These are phyloP conservation scores for Drosophila kambysellisi DNA, from an alignment of 2,888 invertebrate genomes.

Conservation along the genomic window DNA sequence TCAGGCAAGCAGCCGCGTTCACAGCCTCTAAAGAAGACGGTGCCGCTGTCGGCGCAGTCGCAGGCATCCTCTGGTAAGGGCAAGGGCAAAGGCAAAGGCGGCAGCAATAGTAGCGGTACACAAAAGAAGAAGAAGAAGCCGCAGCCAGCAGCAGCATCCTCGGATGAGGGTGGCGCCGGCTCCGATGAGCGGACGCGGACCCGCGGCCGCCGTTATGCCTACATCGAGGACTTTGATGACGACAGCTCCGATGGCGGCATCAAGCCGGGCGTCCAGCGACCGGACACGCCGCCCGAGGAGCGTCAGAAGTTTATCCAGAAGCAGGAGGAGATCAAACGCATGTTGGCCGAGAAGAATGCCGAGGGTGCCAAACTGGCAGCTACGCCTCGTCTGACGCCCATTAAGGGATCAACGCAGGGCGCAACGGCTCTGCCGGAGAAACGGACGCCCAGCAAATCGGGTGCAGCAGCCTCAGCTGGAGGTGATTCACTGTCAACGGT, in stretches of 20 bases:
- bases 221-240: slow-evolving; percentile 85
- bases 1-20: slow-evolving; percentile 82
- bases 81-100: slow-evolving; percentile 68
- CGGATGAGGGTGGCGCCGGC: slow-evolving; percentile 89
- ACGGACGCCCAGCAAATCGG: slow-evolving; percentile 75
- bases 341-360: slow-evolving; percentile 85
- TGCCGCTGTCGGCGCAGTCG: slow-evolving; percentile 36
- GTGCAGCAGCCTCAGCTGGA: slow-evolving; percentile 35
- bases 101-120: slow-evolving; percentile 30
- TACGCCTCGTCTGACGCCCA: slow-evolving; percentile 82
- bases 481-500: slow-evolving; percentile 84
- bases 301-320: slow-evolving; percentile 84
- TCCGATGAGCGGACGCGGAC: slow-evolving; percentile 85
- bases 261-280: slow-evolving; percentile 84
- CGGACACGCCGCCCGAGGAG: slow-evolving; percentile 85
- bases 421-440: slow-evolving; percentile 55
- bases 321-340: slow-evolving; percentile 85
- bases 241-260: slow-evolving; percentile 85
- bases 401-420: slow-evolving; percentile 65
- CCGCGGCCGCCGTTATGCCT: slow-evolving; percentile 84
- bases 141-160: slow-evolving; percentile 54
- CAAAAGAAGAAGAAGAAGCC: slow-evolving; percentile 78
- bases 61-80: slow-evolving; percentile 55
- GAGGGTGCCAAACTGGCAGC: slow-evolving; percentile 84
- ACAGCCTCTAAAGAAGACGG: slow-evolving; percentile 72